These are phyloP conservation scores for Channa striata DNA, from an alignment of 2,797 vertebrate genomes.

Conservation along the genomic window DNA sequence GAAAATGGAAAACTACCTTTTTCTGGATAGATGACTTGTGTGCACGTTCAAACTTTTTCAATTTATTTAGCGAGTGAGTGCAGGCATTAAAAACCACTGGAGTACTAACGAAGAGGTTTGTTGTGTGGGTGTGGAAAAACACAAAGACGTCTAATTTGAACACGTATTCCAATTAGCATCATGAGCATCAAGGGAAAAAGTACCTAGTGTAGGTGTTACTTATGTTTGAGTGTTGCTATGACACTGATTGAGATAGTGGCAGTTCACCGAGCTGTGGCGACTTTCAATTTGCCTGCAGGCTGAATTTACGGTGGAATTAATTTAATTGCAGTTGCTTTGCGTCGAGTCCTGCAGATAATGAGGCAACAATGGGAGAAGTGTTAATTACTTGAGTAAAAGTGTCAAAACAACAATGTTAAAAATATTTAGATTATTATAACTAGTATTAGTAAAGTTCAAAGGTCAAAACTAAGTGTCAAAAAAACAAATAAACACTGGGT, in stretches of 20 bases:
- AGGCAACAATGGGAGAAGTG: neutral
- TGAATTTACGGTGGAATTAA: neutral
- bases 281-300: neutral
- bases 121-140: neutral
- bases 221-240: slow-evolving; percentile 6
- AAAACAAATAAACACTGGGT: too few species aligned
- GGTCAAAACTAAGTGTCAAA: too few species aligned
- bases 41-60: neutral
- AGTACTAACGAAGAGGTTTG: slow-evolving; percentile 1
- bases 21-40: neutral
- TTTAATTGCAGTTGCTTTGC: neutral
- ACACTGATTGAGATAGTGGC: neutral
- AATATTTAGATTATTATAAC: too few species aligned
- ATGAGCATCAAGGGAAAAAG: neutral
- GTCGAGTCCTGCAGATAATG: neutral
- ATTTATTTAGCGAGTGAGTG: neutral
- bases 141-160: neutral
- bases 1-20: neutral
- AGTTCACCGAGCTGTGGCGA: neutral
- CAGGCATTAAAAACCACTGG: too few species aligned
- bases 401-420: too few species aligned
- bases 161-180: neutral
- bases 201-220: neutral
- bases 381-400: too few species aligned
- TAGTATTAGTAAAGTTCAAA: too few species aligned